A percentile compares a stretch with the other conserved stretches of the same genome.
These are phyloP conservation scores for Lysiphlebus fabarum DNA, from an alignment of 1,140 invertebrate genomes.

Conservation along the genomic window DNA sequence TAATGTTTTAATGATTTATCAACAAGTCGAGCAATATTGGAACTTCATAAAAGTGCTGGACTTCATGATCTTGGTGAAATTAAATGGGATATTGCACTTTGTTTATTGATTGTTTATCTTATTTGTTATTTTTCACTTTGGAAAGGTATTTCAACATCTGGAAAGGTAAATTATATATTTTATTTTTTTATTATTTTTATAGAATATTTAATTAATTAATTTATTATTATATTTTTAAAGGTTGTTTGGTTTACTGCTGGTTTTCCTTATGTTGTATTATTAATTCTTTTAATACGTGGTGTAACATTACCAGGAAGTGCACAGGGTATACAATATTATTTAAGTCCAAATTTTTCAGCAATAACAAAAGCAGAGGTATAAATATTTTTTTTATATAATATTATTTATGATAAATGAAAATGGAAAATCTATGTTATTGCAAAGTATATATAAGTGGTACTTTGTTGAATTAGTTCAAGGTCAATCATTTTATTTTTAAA, in stretches of 20 bases:
- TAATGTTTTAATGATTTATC: too few species aligned
- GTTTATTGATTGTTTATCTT: constrained; percentile 84
- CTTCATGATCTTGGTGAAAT: constrained; percentile 82
- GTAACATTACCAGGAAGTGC: constrained; percentile 91
- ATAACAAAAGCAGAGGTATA: constrained; percentile 81
- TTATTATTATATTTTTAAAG: constrained; percentile 56
- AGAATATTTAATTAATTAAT: too few species aligned
- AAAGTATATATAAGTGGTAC: too few species aligned
- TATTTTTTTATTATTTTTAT: neutral
- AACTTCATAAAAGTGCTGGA: constrained; percentile 81
- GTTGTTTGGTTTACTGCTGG: constrained; percentile 99
- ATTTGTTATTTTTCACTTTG: constrained; percentile 95
- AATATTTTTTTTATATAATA: neutral
- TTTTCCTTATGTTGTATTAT: constrained; percentile 93
- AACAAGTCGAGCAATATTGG: constrained; percentile 82
- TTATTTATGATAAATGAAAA: constrained; percentile 1
- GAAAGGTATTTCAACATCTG: constrained; percentile 97
- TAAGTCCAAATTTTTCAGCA: constrained; percentile 87
- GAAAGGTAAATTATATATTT: constrained; percentile 69
- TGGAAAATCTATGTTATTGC: constrained; percentile 19
- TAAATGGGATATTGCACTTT: constrained; percentile 88
- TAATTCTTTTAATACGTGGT: constrained; percentile 88
- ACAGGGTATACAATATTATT: constrained; percentile 86
- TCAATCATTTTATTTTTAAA: too few species aligned
- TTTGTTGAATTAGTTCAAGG: too few species aligned